phyloP scores from a whole-genome alignment of 2,113 vertebrate species.

The Ahaetulla prasina region DNA sequence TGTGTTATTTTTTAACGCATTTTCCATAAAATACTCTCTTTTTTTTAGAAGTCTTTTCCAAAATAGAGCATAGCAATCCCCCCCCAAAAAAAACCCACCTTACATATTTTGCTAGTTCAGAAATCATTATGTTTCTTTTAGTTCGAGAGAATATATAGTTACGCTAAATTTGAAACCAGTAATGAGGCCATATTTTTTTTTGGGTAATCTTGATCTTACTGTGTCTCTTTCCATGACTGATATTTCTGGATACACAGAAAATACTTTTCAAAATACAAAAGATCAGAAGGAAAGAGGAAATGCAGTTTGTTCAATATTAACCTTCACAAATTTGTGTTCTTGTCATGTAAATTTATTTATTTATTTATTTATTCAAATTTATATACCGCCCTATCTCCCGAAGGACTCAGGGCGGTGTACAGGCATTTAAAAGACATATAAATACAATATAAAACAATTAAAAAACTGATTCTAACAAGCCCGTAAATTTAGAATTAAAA shows the following conservation, averaged over 20 bases:
- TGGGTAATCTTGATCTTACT: slow-evolving; percentile 24
- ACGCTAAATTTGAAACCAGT: slow-evolving; percentile 40
- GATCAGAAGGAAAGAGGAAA: slow-evolving; percentile 37
- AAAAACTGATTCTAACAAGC: too few species aligned
- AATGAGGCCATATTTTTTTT: slow-evolving; percentile 17
- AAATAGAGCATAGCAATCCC: slow-evolving; percentile 9
- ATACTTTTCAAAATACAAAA: slow-evolving; percentile 45
- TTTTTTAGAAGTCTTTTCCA: slow-evolving; percentile 1
- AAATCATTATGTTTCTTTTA: slow-evolving; percentile 27
- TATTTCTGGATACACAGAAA: slow-evolving; percentile 34
- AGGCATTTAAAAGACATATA: too few species aligned
- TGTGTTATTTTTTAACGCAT: slow-evolving; percentile 15
- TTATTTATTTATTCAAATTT: too few species aligned
- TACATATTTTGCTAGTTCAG: slow-evolving; percentile 29
- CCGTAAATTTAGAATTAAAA: too few species aligned
- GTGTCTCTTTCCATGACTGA: slow-evolving; percentile 20
- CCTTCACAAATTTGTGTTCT: slow-evolving; percentile 47
- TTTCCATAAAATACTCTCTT: not conserved
- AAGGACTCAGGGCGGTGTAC: too few species aligned
- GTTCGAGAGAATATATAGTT: slow-evolving; percentile 17
- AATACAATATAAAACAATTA: too few species aligned
- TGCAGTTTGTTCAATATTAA: slow-evolving; percentile 48
- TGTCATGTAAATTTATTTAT: too few species aligned
- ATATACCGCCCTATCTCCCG: too few species aligned
- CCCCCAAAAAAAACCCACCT: not conserved